Evolutionary conservation across 2,797 vertebrate species (phyloP).

Genomic region (Galagoides demidoff): DNA sequence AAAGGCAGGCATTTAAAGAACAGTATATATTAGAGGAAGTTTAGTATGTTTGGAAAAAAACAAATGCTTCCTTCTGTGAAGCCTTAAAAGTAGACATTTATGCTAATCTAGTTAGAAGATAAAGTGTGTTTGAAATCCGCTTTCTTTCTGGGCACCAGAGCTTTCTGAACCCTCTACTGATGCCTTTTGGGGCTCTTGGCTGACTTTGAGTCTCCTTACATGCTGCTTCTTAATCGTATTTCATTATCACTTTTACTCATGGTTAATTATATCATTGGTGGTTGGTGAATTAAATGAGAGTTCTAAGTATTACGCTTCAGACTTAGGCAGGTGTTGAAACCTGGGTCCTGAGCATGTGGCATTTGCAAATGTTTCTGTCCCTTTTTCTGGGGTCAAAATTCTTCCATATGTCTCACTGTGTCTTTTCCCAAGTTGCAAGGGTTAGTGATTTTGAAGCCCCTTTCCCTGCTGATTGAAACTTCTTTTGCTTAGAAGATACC

Average conservation of each 20-base stretch:
- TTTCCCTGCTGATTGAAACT: neutral
- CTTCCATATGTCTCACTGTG: neutral
- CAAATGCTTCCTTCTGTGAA: neutral
- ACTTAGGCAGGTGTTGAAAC: neutral
- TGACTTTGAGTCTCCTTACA: neutral
- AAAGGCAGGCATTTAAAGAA: neutral
- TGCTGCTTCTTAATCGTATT: neutral
- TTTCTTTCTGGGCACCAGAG: neutral
- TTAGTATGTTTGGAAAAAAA: neutral
- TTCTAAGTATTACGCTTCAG: neutral
- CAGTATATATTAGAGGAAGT: neutral
- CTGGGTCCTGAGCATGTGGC: neutral
- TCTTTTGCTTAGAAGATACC: neutral
- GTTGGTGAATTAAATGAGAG: neutral
- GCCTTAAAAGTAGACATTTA: neutral
- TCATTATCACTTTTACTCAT: neutral
- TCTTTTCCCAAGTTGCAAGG: neutral
- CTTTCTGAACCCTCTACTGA: neutral
- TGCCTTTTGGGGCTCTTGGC: neutral
- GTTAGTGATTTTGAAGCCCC: neutral
- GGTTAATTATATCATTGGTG: neutral
- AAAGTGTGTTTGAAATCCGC: neutral
- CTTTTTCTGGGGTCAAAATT: neutral
- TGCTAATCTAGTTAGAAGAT: neutral
- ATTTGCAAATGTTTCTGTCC: neutral